phyloP scores from a whole-genome alignment of 1,140 invertebrate genomes.

The Drosophila trapezifrons region DNA sequence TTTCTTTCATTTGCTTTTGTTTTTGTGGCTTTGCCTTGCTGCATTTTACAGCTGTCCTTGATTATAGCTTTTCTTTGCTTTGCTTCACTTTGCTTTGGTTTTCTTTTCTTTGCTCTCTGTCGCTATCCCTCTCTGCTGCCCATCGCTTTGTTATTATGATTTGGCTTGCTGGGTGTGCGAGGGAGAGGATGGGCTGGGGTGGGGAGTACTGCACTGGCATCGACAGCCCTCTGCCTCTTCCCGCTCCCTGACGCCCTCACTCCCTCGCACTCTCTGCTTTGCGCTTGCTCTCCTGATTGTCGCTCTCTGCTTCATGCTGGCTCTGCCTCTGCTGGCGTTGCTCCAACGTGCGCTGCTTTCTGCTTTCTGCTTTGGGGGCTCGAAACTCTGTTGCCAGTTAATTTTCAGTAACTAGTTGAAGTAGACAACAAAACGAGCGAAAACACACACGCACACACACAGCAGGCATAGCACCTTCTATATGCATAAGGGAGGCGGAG shows the following conservation, averaged over 20 bases:
- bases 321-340: conserved; percentile 35
- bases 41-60: conserved; percentile 55
- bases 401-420: conserved; percentile 81
- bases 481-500: conserved; percentile 39
- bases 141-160: conserved; percentile 78
- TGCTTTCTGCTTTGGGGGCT: conserved; percentile 69
- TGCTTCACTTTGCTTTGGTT: conserved; percentile 52
- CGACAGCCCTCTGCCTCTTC: background rate
- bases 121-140: conserved; percentile 40
- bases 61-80: conserved; percentile 75
- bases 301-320: conserved; percentile 31
- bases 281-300: conserved; percentile 46
- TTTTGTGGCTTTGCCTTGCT: conserved; percentile 68
- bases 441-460: conserved; percentile 26
- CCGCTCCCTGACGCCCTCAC: conserved; percentile 13
- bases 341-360: conserved; percentile 58
- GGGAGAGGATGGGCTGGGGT: conserved; percentile 27
- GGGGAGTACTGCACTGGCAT: conserved; percentile 25
- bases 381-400: conserved; percentile 78
- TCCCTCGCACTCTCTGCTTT: conserved; percentile 32
- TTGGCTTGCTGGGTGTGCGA: conserved; percentile 51
- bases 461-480: conserved; percentile 8
- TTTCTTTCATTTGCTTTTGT: conserved; percentile 36
- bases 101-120: conserved; percentile 27
- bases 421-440: conserved; percentile 73